phyloP scores from a whole-genome alignment of 2,113 vertebrate species.

The Erythrolamprus reginae region DNA sequence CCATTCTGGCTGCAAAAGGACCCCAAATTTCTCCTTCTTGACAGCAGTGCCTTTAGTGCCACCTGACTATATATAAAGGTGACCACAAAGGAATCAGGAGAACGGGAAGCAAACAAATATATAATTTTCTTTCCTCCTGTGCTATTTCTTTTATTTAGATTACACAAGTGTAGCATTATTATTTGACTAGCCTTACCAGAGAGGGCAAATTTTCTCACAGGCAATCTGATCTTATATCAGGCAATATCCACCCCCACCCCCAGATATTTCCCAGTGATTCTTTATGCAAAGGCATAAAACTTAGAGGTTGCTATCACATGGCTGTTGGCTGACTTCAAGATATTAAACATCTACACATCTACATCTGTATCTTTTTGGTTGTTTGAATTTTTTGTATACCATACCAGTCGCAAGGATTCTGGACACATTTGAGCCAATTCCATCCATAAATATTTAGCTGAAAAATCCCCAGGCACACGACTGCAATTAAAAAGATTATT shows the following conservation, averaged over 20 bases:
- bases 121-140: neutral
- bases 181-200: neutral
- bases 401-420: neutral
- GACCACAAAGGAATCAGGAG: neutral
- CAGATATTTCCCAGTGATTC: neutral
- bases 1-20: neutral
- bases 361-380: neutral
- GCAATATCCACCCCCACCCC: neutral
- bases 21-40: neutral
- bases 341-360: neutral
- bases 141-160: neutral
- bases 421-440: neutral
- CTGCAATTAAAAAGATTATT: neutral
- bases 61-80: neutral
- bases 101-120: neutral
- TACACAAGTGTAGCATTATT: neutral
- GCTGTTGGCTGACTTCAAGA: neutral
- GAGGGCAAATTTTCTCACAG: neutral
- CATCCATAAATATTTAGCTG: neutral
- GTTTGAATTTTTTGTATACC: neutral
- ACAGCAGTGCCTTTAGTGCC: neutral
- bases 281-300: neutral
- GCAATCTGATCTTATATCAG: neutral
- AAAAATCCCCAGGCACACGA: neutral
- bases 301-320: neutral